These are phyloP conservation scores for Zootoca vivipara DNA, from an alignment of 2,113 vertebrate genomes.

Conservation along the genomic window DNA sequence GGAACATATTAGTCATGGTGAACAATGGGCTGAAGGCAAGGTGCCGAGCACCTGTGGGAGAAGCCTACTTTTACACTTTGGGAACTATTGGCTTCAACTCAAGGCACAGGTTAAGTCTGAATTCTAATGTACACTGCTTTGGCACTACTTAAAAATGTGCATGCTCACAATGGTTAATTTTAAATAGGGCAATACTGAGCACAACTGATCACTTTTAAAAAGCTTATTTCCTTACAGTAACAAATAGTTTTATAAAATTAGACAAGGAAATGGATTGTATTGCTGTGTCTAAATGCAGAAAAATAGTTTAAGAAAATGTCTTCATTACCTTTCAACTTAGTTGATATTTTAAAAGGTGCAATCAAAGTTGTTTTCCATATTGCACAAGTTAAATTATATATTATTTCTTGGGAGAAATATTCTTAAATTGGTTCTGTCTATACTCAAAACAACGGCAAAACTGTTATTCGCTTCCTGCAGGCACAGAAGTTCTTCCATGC, in stretches of 20 bases:
- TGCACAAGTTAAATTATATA: conserved; percentile 44
- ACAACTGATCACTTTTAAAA: conserved; percentile 13
- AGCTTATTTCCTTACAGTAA: conserved; percentile 19
- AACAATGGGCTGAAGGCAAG: background rate
- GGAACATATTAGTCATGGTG: background rate
- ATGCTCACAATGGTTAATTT: background rate
- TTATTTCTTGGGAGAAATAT: conserved; percentile 16
- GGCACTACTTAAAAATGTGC: background rate
- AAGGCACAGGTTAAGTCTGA: background rate
- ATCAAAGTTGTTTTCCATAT: conserved; percentile 24
- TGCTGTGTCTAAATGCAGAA: conserved; percentile 32
- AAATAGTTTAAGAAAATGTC: background rate
- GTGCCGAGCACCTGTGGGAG: background rate
- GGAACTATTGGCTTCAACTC: background rate
- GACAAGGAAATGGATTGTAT: conserved; percentile 24
- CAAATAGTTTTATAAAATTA: background rate
- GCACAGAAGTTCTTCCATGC: background rate
- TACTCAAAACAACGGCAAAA: background rate
- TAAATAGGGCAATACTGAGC: conserved; percentile 10
- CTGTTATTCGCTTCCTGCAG: background rate
- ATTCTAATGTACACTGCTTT: background rate
- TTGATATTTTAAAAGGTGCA: conserved; percentile 43
- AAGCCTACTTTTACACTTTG: background rate
- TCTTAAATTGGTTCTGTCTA: background rate
- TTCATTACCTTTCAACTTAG: background rate